Base-by-base conservation (phyloP, 2,797 vertebrate genomes). In the Leptatherina wallacei region DNA sequence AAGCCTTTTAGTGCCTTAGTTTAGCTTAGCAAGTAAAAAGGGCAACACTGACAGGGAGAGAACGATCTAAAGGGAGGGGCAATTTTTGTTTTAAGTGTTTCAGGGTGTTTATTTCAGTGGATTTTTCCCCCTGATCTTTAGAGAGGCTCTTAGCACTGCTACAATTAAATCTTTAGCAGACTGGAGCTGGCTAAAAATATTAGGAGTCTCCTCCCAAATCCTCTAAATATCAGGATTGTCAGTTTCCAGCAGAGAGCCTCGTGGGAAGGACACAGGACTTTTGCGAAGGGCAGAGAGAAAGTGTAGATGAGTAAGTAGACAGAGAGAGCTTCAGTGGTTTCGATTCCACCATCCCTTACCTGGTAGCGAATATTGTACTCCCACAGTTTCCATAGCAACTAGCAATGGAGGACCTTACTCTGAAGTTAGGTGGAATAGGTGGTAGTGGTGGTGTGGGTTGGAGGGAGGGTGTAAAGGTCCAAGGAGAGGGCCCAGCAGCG, bases 361-460 rank as follows among this genome's bases (percentile, higher is more conserved):
- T 92, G 90, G 92, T 90, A 89, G 80, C 30, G 49, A 77, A 74
- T 76, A 76, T 85, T 89, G 78, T 67, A 83, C 89, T 78, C 86
- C 42, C 74, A 77, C 88, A 83, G 94, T 95, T 95, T 91, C 94
- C 93, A 95, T 95, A 91, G 95, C 91, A 94, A 95, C 94, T 63
- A 65, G 70, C 40, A 54, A 82, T 69, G 75, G 85, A 85, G 70
- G 75, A 74, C 66, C 82, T 87, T 30, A 55, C 80, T 91, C 77
- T 61, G 55, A 81, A 76, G 73, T 35, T 30, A 83, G 86, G 78
- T 76, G 78, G 72, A 75, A 73, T 66, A 73, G 60, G 65, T 62
- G 59, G 57, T 24, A 71, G 77, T 58, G 72, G 72, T 47, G 80
- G 58, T 44, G 63, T 57, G 63, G 65, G 69, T 69, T 5, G 56